Conservation (phyloP, 1,140 invertebrate species). For the Pemphigus obesinymphae region DNA sequence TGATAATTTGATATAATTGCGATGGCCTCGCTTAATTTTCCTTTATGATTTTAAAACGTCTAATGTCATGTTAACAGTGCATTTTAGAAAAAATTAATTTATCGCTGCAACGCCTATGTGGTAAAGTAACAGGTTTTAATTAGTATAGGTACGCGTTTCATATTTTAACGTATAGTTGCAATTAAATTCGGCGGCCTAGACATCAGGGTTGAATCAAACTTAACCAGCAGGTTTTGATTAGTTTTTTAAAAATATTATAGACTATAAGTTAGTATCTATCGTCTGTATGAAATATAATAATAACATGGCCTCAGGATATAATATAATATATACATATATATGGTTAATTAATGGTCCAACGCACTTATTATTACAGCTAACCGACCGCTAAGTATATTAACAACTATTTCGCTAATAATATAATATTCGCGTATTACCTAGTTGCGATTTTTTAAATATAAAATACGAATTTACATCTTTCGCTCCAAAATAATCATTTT, state of each 20-base stretch:
- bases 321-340: background rate
- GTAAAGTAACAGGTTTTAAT: constrained; percentile 4
- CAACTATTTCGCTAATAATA: background rate
- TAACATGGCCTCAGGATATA: background rate
- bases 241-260: background rate
- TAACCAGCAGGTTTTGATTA: background rate
- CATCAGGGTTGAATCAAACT: constrained; percentile 23
- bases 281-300: background rate
- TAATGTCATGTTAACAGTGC: background rate
- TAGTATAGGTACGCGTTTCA: background rate
- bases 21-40: background rate
- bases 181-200: constrained; percentile 17
- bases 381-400: background rate
- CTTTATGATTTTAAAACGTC: background rate
- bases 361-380: background rate
- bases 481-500: background rate
- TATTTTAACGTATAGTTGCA: background rate
- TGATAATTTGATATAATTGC: background rate
- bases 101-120: background rate
- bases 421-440: background rate
- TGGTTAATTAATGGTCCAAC: background rate
- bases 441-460: background rate
- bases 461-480: background rate
- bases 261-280: background rate
- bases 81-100: background rate